phyloP scores from a whole-genome alignment of 2,113 vertebrate species.

The Amblyornis subalaris region DNA sequence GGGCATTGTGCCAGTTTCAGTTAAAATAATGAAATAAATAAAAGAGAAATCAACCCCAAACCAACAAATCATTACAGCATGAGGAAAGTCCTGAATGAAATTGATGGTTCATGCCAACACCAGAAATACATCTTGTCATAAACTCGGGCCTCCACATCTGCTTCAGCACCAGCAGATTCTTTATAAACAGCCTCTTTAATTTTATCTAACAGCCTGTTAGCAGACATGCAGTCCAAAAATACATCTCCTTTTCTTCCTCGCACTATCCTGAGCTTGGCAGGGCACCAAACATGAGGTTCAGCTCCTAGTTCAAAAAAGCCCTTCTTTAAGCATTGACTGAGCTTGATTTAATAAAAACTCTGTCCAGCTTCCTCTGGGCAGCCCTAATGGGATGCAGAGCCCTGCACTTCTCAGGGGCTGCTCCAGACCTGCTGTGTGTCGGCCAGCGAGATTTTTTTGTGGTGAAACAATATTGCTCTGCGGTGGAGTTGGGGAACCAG shows the following conservation, averaged over 20 bases:
- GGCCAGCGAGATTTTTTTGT: not conserved
- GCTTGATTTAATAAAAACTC: slow-evolving; percentile 54
- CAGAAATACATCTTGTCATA: slow-evolving; percentile 51
- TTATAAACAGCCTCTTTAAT: slow-evolving; percentile 60
- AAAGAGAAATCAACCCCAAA: not conserved
- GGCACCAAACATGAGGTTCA: slow-evolving; percentile 63
- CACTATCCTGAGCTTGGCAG: slow-evolving; percentile 50
- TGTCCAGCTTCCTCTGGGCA: not conserved
- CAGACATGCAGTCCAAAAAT: slow-evolving; percentile 53
- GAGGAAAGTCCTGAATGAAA: slow-evolving; percentile 26
- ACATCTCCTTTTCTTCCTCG: slow-evolving; percentile 49
- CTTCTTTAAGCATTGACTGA: slow-evolving; percentile 27
- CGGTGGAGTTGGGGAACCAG: not conserved
- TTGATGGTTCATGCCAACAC: not conserved
- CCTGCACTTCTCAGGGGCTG: not conserved
- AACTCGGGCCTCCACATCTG: slow-evolving; percentile 47
- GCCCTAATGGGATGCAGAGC: slow-evolving; percentile 50
- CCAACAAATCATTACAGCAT: slow-evolving; percentile 8
- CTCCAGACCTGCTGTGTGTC: not conserved
- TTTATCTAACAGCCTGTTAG: slow-evolving; percentile 54
- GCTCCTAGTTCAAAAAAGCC: slow-evolving; percentile 60
- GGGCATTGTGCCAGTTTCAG: slow-evolving; percentile 8
- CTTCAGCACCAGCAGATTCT: slow-evolving; percentile 28
- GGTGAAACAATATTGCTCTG: not conserved
- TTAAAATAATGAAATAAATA: slow-evolving; percentile 26